phyloP scores from a whole-genome alignment of 2,113 vertebrate species.

The Taurulus bubalis region DNA sequence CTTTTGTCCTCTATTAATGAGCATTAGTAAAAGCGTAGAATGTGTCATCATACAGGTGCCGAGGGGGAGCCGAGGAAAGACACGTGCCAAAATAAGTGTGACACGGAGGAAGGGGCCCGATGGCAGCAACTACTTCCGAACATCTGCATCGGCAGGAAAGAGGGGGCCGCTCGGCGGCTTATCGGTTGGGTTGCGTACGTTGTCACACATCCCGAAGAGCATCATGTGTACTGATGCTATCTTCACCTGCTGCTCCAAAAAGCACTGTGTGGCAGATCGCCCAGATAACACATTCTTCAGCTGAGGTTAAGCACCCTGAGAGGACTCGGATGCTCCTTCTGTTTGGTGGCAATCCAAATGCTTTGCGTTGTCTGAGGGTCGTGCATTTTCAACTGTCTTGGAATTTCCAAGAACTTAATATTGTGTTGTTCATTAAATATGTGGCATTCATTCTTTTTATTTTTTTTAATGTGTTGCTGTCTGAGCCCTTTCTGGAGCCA shows the following conservation, averaged over 20 bases:
- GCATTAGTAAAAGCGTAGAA: background rate
- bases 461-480: too few relatives aligned
- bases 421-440: background rate
- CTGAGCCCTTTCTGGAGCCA: background rate
- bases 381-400: background rate
- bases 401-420: background rate
- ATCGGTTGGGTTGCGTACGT: background rate
- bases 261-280: background rate
- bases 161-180: slow-evolving; percentile 21
- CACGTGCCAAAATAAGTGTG: slow-evolving; percentile 58
- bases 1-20: background rate
- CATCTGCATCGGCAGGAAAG: slow-evolving; percentile 59
- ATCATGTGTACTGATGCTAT: background rate
- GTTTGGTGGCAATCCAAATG: background rate
- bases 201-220: slow-evolving; percentile 11
- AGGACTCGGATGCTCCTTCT: background rate
- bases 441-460: background rate
- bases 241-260: slow-evolving; percentile 2
- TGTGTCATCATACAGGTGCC: slow-evolving; percentile 13
- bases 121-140: slow-evolving; percentile 72
- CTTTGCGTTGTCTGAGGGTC: background rate
- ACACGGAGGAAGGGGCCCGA: slow-evolving; percentile 51
- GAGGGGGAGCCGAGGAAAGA: slow-evolving; percentile 1
- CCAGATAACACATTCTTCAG: background rate
- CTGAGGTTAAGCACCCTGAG: background rate